Evolutionary conservation across 2,113 vertebrate genomes (phyloP).

Genomic region (Thomomys bottae): DNA sequence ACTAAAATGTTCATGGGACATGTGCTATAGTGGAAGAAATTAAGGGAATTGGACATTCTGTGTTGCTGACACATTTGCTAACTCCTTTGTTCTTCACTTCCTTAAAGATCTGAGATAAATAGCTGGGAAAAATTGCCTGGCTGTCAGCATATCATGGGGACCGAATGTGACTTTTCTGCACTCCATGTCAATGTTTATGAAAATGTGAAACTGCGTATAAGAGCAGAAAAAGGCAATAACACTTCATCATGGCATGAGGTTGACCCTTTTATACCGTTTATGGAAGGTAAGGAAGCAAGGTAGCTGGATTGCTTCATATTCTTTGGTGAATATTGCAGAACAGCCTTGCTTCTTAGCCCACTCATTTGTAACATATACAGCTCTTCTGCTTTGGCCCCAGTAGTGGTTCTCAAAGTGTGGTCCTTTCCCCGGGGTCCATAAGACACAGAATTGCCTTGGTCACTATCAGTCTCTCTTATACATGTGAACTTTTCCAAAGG

Average conservation of each 20-base stretch:
- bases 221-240: slow-evolving; percentile 43
- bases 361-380: not conserved
- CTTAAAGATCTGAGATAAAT: not conserved
- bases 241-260: slow-evolving; percentile 67
- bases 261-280: slow-evolving; percentile 53
- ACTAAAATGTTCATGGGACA: not conserved
- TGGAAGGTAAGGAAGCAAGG: slow-evolving; percentile 68
- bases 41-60: not conserved
- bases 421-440: not conserved
- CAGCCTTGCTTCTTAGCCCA: not conserved
- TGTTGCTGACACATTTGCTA: not conserved
- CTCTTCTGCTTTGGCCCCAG: too few species aligned
- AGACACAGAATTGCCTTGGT: not conserved
- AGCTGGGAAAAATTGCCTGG: slow-evolving; percentile 76
- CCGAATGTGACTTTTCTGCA: slow-evolving; percentile 73
- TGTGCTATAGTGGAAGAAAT: not conserved
- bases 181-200: slow-evolving; percentile 17
- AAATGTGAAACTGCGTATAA: not conserved
- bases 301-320: not conserved
- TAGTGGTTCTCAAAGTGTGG: not conserved
- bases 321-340: not conserved
- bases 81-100: not conserved
- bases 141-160: slow-evolving; percentile 72
- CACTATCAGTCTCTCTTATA: not conserved
- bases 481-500: not conserved